phyloP scores from a whole-genome alignment of 2,888 invertebrate genomes.

The Hydropsyche betteni region DNA sequence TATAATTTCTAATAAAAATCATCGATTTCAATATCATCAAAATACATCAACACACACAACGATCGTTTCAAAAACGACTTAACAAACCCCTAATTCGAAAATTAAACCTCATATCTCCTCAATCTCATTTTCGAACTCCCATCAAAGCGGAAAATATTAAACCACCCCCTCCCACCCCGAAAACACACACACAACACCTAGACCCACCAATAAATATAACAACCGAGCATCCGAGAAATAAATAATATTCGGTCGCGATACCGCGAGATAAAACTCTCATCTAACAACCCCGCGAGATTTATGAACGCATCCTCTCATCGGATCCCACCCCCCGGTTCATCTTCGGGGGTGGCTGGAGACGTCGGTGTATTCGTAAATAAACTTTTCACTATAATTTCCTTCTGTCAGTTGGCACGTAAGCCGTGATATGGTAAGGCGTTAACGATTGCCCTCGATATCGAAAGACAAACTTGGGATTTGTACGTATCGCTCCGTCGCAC shows the following conservation, averaged over 20 bases:
- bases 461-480: constrained; percentile 35
- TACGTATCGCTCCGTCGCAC: constrained; percentile 19
- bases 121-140: background rate
- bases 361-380: constrained; percentile 48
- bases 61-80: too few species aligned
- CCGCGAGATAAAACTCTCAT: constrained; percentile 43
- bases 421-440: constrained; percentile 35
- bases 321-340: constrained; percentile 38
- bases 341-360: background rate
- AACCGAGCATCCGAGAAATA: constrained; percentile 2
- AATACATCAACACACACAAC: too few species aligned
- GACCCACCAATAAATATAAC: background rate
- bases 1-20: too few species aligned
- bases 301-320: constrained; percentile 45
- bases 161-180: too few species aligned
- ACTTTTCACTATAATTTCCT: constrained; percentile 51
- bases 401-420: constrained; percentile 49
- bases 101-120: too few species aligned
- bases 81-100: too few species aligned
- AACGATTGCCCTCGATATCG: constrained; percentile 36
- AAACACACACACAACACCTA: too few species aligned
- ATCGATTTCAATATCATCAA: too few species aligned
- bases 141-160: constrained; percentile 23
- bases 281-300: constrained; percentile 46
- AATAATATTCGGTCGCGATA: constrained; percentile 21